Conservation (phyloP, 2,113 vertebrate genomes). For the Onychostruthus taczanowskii region DNA sequence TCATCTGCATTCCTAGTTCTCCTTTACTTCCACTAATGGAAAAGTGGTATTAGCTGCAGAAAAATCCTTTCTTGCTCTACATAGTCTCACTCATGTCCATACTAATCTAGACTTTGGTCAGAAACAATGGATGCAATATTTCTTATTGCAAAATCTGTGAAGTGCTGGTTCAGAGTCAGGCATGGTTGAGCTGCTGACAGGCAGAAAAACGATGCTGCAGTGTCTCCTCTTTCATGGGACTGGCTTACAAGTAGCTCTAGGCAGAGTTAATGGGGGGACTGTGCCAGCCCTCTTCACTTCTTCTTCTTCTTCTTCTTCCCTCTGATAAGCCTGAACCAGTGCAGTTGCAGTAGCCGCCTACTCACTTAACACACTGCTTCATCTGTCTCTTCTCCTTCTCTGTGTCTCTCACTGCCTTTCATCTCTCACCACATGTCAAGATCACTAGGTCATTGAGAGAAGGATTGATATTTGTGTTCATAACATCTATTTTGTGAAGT, state of each 20-base stretch:
- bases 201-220: not conserved
- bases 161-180: not conserved
- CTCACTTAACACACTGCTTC: not conserved
- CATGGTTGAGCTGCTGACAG: not conserved
- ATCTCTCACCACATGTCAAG: not conserved
- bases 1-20: not conserved
- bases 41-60: not conserved
- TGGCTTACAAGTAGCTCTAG: not conserved
- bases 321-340: not conserved
- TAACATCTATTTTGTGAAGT: not conserved
- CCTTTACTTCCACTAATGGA: not conserved
- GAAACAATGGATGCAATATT: not conserved
- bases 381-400: not conserved
- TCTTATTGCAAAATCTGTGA: not conserved
- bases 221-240: not conserved
- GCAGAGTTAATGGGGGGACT: not conserved
- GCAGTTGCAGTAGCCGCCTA: not conserved
- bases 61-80: not conserved
- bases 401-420: not conserved
- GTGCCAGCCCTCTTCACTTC: not conserved
- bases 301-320: not conserved
- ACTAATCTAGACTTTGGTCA: not conserved
- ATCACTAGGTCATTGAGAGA: not conserved
- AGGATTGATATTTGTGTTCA: not conserved
- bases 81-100: not conserved